Conservation (phyloP, 2,113 vertebrate genomes). For the Tricholaema leucomelas region DNA sequence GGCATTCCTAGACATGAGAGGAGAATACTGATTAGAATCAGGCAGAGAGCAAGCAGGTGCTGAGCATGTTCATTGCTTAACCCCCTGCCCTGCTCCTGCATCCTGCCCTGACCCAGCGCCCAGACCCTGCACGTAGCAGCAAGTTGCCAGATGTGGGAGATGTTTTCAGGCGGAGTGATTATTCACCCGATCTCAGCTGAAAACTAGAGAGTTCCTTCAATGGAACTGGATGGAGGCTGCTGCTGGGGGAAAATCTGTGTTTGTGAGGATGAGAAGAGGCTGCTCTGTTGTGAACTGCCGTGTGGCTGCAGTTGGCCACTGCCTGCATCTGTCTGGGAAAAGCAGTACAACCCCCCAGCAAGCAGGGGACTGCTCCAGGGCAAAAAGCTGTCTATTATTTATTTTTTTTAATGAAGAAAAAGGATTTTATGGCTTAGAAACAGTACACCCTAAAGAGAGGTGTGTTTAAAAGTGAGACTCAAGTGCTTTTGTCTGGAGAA, state of each 20-base stretch:
- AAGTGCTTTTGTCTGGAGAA: conserved; percentile 45
- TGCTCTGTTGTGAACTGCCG: neutral
- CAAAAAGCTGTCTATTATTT: neutral
- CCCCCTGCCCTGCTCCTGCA: conserved; percentile 48
- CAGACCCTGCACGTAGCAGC: conserved; percentile 4
- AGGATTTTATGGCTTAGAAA: conserved; percentile 24
- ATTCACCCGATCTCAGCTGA: neutral
- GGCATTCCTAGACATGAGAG: conserved; percentile 7
- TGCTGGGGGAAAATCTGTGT: neutral
- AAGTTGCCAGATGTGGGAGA: conserved; percentile 50
- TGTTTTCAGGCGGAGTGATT: neutral
- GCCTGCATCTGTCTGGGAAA: neutral
- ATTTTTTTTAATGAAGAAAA: neutral
- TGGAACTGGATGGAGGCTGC: neutral
- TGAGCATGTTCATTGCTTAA: conserved; percentile 58
- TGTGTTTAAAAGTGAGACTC: conserved; percentile 22
- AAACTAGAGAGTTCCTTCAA: neutral
- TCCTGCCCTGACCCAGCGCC: neutral
- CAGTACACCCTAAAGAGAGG: conserved; percentile 11
- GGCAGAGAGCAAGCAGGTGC: conserved; percentile 43
- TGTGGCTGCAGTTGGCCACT: neutral
- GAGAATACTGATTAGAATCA: conserved; percentile 52
- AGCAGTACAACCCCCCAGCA: neutral
- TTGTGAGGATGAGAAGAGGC: neutral
- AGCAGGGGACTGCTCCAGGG: neutral